Conservation (phyloP, 92 coral and sea anemone genomes). For the Umimayanthus kanabou region DNA sequence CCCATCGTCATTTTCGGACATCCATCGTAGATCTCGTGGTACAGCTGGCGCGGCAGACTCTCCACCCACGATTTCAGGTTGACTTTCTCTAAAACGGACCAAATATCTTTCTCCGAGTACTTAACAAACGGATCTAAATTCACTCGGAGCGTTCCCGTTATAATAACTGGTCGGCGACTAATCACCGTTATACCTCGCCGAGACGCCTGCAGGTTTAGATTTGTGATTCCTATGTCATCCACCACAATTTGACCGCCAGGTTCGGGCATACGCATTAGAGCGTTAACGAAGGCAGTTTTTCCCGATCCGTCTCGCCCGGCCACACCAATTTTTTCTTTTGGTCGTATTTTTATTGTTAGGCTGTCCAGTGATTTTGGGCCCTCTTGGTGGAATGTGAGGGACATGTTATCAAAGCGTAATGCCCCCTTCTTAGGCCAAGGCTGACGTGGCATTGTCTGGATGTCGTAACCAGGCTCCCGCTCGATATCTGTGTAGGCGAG, state of each 20-base stretch:
- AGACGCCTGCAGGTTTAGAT: conserved; percentile 72
- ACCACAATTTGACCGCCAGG: conserved; percentile 66
- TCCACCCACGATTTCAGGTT: conserved; percentile 78
- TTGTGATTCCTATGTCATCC: conserved; percentile 69
- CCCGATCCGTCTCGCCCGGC: conserved; percentile 89
- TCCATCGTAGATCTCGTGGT: conserved; percentile 78
- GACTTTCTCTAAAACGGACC: conserved; percentile 80
- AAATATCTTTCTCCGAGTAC: conserved; percentile 72
- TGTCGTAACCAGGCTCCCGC: conserved; percentile 80
- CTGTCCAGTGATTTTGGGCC: conserved; percentile 72
- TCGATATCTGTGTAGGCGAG: conserved; percentile 68
- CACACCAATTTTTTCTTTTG: conserved; percentile 88
- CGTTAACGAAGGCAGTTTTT: conserved; percentile 70
- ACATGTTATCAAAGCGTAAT: conserved; percentile 58
- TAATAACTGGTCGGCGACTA: conserved; percentile 70
- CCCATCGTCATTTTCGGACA: conserved; percentile 57
- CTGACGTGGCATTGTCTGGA: conserved; percentile 71
- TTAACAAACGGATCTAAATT: conserved; percentile 77
- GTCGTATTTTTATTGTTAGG: conserved; percentile 53
- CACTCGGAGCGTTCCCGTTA: conserved; percentile 72
- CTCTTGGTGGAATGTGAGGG: conserved; percentile 60
- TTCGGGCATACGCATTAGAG: conserved; percentile 85
- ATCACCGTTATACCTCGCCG: conserved; percentile 78
- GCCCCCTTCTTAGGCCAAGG: conserved; percentile 88
- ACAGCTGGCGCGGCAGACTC: conserved; percentile 76